Percentiles rank a stretch among this genome's conserved stretches.
Evolutionary conservation across 2,888 invertebrate species (phyloP).

Genomic region (Ecliptopera silaceata): DNA sequence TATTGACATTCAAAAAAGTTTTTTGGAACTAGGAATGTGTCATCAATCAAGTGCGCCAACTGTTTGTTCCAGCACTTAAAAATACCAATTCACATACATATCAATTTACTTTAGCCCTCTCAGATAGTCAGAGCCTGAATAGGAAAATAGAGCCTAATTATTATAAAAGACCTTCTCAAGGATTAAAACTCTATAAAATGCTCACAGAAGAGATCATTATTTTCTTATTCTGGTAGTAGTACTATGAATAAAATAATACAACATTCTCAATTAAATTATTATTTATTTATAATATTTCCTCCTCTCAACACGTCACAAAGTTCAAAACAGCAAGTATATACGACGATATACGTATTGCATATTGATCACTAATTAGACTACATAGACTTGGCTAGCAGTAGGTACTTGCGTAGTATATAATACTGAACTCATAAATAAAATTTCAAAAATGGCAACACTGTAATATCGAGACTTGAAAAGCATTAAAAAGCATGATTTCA

Average conservation of each 20-base stretch:
- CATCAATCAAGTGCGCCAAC: too few relatives aligned
- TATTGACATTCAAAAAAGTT: too few relatives aligned
- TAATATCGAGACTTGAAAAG: conserved; percentile 46
- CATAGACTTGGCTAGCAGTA: conserved; percentile 40
- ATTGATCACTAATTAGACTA: conserved; percentile 49
- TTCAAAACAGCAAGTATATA: conserved; percentile 65
- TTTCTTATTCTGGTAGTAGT: neutral
- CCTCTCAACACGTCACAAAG: conserved; percentile 67
- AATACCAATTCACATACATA: too few relatives aligned
- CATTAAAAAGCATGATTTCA: conserved; percentile 45
- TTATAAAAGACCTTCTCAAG: too few relatives aligned
- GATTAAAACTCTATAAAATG: too few relatives aligned
- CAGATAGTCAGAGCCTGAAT: too few relatives aligned
- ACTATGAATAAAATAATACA: conserved; percentile 45
- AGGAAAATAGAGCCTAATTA: too few relatives aligned
- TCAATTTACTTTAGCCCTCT: too few relatives aligned
- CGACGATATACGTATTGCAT: conserved; percentile 48
- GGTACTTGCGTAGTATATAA: conserved; percentile 43
- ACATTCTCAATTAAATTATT: conserved; percentile 66
- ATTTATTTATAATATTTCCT: conserved; percentile 69
- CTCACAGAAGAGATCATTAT: too few relatives aligned
- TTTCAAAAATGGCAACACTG: conserved; percentile 39
- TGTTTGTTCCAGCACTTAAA: too few relatives aligned
- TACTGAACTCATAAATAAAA: conserved; percentile 56
- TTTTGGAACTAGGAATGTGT: too few relatives aligned